Evolutionary conservation across 2,888 invertebrate species (phyloP), one percentile per base, ranked within the genome.

Genomic region (Chironomus riparius): DNA sequence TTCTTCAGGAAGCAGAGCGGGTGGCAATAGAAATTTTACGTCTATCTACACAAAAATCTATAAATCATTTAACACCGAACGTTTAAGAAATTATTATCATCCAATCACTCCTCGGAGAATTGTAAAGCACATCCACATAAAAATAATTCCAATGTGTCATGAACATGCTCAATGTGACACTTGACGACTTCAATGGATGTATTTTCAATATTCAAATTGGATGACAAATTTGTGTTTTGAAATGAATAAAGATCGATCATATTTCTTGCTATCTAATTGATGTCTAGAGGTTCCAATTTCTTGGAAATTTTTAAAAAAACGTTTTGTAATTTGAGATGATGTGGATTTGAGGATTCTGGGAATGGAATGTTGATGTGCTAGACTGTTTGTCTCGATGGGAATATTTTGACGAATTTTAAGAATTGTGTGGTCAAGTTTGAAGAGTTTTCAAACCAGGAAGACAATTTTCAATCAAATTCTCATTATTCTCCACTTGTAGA

Each of bases 41-140:
- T 13, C 13, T 56, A 56, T 21, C 13, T 13, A 65, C 22, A 21
- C 22, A 22, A 24, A 24, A 7, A 24, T 24, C 2, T 21, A 73
- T 73, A 73, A 73, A 73, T 73, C 72, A 73, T 73, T 73, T 73
- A 73, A 22, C 72, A 61, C 72, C 12, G 21, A 65, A 21, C 15
- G 24, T 13, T 22, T 24, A 50, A 4, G 18, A 56, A 56, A 38
- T 38, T 38, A 56, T 56, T 56, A 15, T 18, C n/a, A 15, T 56
- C 56, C 56, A 56, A 65, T 65, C 65, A 24, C 21, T 65, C 21
- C 13, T 2, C 21, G 5, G 18, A 24, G 65, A 65, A 21, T 18
- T 56, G 6, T 4, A 62, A 0, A 1, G 4, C 7, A 21, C 12
- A 10, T 62, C 24, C 62, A 62, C 21, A 21, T 15, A 62, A 4